phyloP scores from a whole-genome alignment of 1,140 invertebrate genomes.

The Drosophila prosaltans region DNA sequence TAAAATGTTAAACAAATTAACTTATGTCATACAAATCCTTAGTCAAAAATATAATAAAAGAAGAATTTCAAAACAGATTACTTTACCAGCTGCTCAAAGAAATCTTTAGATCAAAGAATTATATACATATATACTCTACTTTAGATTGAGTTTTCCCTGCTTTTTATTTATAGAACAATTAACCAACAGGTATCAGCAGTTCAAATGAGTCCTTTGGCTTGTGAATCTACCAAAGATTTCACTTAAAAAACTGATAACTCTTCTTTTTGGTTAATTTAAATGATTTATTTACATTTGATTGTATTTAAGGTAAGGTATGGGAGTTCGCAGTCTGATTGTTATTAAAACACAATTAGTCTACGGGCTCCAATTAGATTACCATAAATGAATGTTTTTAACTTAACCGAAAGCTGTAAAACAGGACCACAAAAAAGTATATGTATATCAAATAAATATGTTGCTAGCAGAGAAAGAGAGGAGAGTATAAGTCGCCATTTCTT shows the following conservation, averaged over 20 bases:
- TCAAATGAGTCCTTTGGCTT: not conserved
- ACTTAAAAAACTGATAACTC: not conserved
- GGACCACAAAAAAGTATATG: slow-evolving; percentile 19
- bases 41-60: too few relatives aligned
- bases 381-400: slow-evolving; percentile 17
- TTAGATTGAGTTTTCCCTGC: too few relatives aligned
- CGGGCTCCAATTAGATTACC: not conserved
- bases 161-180: too few relatives aligned
- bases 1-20: too few relatives aligned
- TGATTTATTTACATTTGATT: not conserved
- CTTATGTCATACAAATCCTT: too few relatives aligned
- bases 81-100: too few relatives aligned
- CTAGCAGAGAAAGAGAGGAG: not conserved
- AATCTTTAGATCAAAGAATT: too few relatives aligned
- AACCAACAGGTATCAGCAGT: not conserved
- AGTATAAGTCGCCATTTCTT: not conserved
- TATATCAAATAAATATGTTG: slow-evolving; percentile 15
- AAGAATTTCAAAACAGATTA: too few relatives aligned
- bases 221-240: not conserved
- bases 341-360: slow-evolving; percentile 3
- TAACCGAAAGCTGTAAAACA: slow-evolving; percentile 10
- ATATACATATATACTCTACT: too few relatives aligned
- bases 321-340: not conserved
- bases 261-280: not conserved
- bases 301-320: not conserved